Percentiles rank a stretch among this genome's conserved stretches.
Conservation (phyloP, 2,888 invertebrate genomes). For the Aricia artaxerxes region DNA sequence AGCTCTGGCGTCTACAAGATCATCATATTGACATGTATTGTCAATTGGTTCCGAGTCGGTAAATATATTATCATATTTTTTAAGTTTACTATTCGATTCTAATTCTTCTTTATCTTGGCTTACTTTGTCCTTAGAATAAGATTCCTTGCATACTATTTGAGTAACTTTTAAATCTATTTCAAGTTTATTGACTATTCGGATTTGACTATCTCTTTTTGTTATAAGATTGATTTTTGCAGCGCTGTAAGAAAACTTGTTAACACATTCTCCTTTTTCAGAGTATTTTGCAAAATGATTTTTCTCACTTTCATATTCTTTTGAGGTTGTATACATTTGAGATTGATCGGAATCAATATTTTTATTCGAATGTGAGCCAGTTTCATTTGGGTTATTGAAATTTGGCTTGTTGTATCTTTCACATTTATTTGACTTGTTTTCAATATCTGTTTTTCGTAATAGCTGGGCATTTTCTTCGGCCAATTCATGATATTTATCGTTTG, state of each 20-base stretch:
- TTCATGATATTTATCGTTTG: background rate
- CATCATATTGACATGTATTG: background rate
- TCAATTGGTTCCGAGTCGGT: background rate
- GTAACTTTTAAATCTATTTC: conserved; percentile 63
- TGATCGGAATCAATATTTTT: conserved; percentile 15
- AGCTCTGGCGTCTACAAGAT: background rate
- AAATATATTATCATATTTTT: background rate
- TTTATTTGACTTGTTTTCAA: background rate
- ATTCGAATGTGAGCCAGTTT: background rate
- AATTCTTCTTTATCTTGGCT: background rate
- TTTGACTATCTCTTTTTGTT: conserved; percentile 48
- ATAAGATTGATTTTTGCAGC: conserved; percentile 54
- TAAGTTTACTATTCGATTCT: background rate
- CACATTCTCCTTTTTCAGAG: conserved; percentile 36
- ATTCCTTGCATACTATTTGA: conserved; percentile 48
- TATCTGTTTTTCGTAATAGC: background rate
- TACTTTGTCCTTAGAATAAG: background rate
- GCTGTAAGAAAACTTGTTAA: conserved; percentile 53
- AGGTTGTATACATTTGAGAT: conserved; percentile 14
- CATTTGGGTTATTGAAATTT: background rate
- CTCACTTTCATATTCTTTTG: conserved; percentile 16
- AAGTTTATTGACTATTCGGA: conserved; percentile 57
- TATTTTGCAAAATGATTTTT: conserved; percentile 20
- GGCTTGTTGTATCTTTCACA: background rate
- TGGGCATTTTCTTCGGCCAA: background rate